These are phyloP conservation scores for Xylota segnis DNA, from an alignment of 2,888 invertebrate species.

Conservation along the genomic window DNA sequence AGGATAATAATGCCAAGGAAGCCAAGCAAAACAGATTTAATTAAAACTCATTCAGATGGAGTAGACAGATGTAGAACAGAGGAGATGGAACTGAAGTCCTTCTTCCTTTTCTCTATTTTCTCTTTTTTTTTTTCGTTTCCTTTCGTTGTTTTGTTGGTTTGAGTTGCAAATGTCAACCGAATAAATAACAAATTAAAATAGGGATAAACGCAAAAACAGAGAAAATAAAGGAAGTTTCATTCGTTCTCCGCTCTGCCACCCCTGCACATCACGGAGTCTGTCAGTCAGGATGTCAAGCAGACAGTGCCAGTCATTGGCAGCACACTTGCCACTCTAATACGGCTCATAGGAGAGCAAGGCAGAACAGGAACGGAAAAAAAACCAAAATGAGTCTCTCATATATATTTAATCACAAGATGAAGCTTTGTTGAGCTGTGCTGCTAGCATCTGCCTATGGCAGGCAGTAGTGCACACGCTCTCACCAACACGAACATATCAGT, in stretches of 20 bases:
- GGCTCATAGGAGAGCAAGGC: not conserved
- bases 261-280: conserved; percentile 10
- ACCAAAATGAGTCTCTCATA: conserved; percentile 17
- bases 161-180: conserved; percentile 58
- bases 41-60: conserved; percentile 63
- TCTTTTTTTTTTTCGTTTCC: no score
- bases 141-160: no score
- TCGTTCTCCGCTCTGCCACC: not conserved
- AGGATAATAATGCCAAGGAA: conserved; percentile 46
- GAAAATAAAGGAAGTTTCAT: conserved; percentile 1
- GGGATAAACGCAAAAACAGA: conserved; percentile 38
- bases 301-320: conserved; percentile 43
- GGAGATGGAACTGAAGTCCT: not conserved
- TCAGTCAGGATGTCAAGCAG: conserved; percentile 40
- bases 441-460: conserved; percentile 60
- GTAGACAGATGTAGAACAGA: conserved; percentile 4
- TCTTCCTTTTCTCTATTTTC: conserved; percentile 7
- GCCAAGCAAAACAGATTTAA: conserved; percentile 72
- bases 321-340: conserved; percentile 5
- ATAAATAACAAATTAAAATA: conserved; percentile 67
- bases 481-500: conserved; percentile 40
- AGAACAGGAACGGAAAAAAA: no score
- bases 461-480: not conserved
- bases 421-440: conserved; percentile 32
- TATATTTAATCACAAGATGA: conserved; percentile 49